These are phyloP conservation scores for Erynnis tages DNA, from an alignment of 2,888 invertebrate genomes.

Conservation along the genomic window DNA sequence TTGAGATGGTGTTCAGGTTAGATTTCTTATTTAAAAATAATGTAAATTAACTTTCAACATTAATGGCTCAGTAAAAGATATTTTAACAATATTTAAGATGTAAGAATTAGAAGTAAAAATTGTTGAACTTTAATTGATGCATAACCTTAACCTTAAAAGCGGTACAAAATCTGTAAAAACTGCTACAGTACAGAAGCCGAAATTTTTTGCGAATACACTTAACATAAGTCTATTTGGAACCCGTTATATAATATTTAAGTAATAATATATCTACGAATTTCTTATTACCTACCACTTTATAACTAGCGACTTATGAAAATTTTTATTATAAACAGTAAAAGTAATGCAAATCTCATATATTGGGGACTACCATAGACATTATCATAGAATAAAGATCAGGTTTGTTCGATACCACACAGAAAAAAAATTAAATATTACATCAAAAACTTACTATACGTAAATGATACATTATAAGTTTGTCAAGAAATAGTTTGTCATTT, in stretches of 20 bases:
- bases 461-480: too few species aligned
- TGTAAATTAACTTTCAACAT: too few species aligned
- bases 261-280: constrained; percentile 11
- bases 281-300: constrained; percentile 22
- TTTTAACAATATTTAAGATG: too few species aligned
- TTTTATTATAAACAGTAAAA: constrained; percentile 14
- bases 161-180: constrained; percentile 8
- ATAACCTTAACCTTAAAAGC: background rate
- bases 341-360: constrained; percentile 4
- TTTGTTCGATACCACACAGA: too few species aligned
- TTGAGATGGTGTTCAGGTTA: too few species aligned
- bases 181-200: constrained; percentile 9
- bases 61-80: too few species aligned
- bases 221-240: constrained; percentile 30
- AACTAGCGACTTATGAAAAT: constrained; percentile 3
- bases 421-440: too few species aligned
- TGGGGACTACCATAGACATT: background rate
- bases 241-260: constrained; percentile 25
- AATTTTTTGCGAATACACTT: constrained; percentile 7
- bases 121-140: too few species aligned
- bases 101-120: background rate
- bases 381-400: too few species aligned
- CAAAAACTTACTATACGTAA: too few species aligned
- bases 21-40: too few species aligned
- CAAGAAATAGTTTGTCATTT: too few species aligned